phyloP scores from a whole-genome alignment of 2,888 invertebrate species.

The Trachelus stipa region DNA sequence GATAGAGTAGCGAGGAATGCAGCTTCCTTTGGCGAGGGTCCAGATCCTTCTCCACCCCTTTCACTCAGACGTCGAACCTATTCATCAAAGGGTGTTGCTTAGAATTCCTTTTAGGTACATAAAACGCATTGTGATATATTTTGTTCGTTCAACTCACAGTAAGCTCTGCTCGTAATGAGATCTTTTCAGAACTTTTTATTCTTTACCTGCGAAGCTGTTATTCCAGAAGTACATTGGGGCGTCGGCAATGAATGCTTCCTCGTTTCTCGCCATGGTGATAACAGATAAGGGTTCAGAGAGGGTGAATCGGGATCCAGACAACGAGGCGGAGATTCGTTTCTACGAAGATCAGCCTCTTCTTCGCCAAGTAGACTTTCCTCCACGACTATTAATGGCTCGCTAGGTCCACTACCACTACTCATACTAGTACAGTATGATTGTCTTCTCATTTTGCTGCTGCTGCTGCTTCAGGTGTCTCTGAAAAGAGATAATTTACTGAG shows the following conservation, averaged over 20 bases:
- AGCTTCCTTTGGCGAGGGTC: slow-evolving; percentile 82
- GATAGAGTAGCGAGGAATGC: slow-evolving; percentile 86
- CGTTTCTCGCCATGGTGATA: slow-evolving; percentile 84
- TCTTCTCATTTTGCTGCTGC: slow-evolving; percentile 48
- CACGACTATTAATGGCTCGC: slow-evolving; percentile 85
- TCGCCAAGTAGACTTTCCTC: slow-evolving; percentile 80
- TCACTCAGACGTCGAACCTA: slow-evolving; percentile 84
- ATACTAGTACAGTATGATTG: slow-evolving; percentile 52
- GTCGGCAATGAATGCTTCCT: slow-evolving; percentile 88
- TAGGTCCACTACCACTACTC: slow-evolving; percentile 59
- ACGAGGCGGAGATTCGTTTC: slow-evolving; percentile 69
- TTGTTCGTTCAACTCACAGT: not conserved
- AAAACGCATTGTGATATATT: not conserved
- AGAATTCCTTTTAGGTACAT: slow-evolving; percentile 12
- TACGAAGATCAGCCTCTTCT: slow-evolving; percentile 71
- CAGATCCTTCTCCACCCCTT: slow-evolving; percentile 80
- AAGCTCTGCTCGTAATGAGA: not conserved
- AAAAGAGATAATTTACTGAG: not conserved
- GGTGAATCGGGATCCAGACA: slow-evolving; percentile 83
- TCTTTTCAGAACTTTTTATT: not conserved
- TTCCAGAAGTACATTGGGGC: slow-evolving; percentile 86
- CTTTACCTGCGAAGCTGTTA: slow-evolving; percentile 82
- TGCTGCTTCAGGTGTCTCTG: slow-evolving; percentile 12
- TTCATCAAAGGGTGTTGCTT: not conserved
- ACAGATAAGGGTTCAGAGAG: slow-evolving; percentile 79